A percentile compares a stretch with the other conserved stretches of the same genome.
These are phyloP conservation scores for Diabrotica undecimpunctata DNA, from an alignment of 1,140 invertebrate species.

Conservation along the genomic window DNA sequence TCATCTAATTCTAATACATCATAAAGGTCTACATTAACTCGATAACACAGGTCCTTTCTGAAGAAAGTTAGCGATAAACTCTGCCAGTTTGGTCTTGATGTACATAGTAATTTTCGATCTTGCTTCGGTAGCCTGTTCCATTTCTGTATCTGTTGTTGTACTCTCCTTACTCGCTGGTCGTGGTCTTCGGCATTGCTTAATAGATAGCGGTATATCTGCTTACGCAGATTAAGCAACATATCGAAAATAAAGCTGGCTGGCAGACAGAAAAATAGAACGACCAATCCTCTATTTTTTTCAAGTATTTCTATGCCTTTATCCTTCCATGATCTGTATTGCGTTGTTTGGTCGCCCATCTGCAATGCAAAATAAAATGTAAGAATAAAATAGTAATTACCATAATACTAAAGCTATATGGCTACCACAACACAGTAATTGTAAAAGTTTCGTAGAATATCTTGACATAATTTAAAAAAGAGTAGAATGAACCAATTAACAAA, in stretches of 20 bases:
- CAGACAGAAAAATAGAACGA: slow-evolving; percentile 62
- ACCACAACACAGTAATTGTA: too few species aligned
- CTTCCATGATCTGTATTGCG: slow-evolving; percentile 17
- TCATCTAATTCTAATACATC: slow-evolving; percentile 53
- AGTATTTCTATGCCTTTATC: slow-evolving; percentile 50
- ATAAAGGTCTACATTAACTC: slow-evolving; percentile 58
- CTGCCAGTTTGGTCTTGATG: slow-evolving; percentile 64
- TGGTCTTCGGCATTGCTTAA: slow-evolving; percentile 52
- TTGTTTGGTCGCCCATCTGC: too few species aligned
- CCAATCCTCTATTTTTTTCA: slow-evolving; percentile 63
- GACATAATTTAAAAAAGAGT: too few species aligned
- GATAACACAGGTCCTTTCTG: slow-evolving; percentile 60
- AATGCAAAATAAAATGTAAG: too few species aligned
- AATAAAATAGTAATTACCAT: too few species aligned
- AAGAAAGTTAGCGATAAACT: slow-evolving; percentile 66
- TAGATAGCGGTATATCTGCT: slow-evolving; percentile 49
- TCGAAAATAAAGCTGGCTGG: slow-evolving; percentile 64
- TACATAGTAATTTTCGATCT: slow-evolving; percentile 58
- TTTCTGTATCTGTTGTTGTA: slow-evolving; percentile 56
- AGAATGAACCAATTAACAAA: too few species aligned
- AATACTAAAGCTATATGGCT: too few species aligned
- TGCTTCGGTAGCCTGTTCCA: slow-evolving; percentile 56
- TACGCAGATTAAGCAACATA: slow-evolving; percentile 49
- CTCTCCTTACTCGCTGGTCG: slow-evolving; percentile 53
- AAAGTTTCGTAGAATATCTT: too few species aligned